These are phyloP conservation scores for Epinotia bilunana DNA, from an alignment of 2,888 invertebrate species.

Conservation along the genomic window DNA sequence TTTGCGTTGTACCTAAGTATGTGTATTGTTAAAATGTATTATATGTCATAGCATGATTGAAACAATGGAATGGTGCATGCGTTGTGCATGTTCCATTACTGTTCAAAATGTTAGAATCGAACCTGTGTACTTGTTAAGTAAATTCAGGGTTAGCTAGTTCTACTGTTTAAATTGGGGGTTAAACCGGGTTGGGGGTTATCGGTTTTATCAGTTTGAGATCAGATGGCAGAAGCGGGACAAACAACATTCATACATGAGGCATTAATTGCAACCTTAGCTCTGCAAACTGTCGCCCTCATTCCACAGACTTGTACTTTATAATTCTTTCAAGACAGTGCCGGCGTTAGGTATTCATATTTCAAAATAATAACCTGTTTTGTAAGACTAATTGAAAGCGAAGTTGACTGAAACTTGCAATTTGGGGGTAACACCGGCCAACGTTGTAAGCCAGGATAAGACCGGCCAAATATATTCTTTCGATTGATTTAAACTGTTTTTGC, in stretches of 20 bases:
- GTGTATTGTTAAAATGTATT: neutral
- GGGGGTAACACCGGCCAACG: neutral
- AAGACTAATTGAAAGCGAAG: neutral
- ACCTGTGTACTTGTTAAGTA: slow-evolving; percentile 6
- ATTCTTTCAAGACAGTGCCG: neutral
- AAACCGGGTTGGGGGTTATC: slow-evolving; percentile 9
- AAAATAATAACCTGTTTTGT: neutral
- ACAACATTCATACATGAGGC: neutral
- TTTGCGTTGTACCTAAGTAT: neutral
- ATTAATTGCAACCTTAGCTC: neutral
- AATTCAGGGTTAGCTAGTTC: slow-evolving; percentile 23
- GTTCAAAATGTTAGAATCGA: slow-evolving; percentile 7
- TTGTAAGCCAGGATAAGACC: neutral
- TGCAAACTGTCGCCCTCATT: neutral
- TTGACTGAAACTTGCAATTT: neutral
- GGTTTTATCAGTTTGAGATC: neutral
- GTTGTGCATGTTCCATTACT: slow-evolving; percentile 69
- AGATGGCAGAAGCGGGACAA: neutral
- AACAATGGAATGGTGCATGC: slow-evolving; percentile 63
- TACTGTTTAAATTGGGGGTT: slow-evolving; percentile 19
- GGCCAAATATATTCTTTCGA: neutral
- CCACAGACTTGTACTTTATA: neutral
- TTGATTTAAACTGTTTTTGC: neutral
- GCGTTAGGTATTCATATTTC: neutral
- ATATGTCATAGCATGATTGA: slow-evolving; percentile 61